These are phyloP conservation scores for Cyclophora albipunctata DNA, from an alignment of 2,888 invertebrate species.

Conservation along the genomic window DNA sequence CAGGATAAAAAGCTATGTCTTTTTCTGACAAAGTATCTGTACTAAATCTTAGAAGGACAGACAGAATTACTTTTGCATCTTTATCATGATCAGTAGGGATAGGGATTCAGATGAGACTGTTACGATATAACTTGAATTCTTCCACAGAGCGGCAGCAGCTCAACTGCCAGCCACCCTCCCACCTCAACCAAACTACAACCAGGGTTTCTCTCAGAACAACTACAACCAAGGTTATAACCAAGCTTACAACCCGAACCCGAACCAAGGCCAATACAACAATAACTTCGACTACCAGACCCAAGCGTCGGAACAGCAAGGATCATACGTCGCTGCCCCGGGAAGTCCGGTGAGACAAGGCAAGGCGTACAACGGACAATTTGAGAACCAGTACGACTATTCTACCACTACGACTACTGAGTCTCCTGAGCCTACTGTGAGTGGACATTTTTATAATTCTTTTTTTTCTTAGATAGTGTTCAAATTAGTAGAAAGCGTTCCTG, in stretches of 20 bases:
- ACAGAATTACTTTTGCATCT: too few relatives aligned
- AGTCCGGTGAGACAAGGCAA: constrained; percentile 32
- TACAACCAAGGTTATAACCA: constrained; percentile 6
- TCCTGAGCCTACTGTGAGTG: constrained; percentile 56
- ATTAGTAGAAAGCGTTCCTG: too few relatives aligned
- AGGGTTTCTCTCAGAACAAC: constrained; percentile 2
- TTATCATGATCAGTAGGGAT: too few relatives aligned
- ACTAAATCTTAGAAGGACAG: too few relatives aligned
- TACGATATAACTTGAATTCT: too few relatives aligned
- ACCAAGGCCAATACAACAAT: constrained; percentile 7
- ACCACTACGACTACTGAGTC: constrained; percentile 24
- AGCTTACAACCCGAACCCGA: constrained; percentile 15
- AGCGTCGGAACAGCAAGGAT: constrained; percentile 19
- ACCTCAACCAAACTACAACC: neutral
- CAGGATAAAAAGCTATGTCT: too few relatives aligned
- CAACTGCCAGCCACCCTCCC: too few relatives aligned
- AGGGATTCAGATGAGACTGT: too few relatives aligned
- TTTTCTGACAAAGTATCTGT: too few relatives aligned
- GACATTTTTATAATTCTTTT: neutral
- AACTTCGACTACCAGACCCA: constrained; percentile 14
- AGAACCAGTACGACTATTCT: constrained; percentile 7
- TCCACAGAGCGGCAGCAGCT: too few relatives aligned
- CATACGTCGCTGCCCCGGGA: constrained; percentile 15
- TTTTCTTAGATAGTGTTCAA: neutral
- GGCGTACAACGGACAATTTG: constrained; percentile 16